phyloP scores from a whole-genome alignment of 2,113 vertebrate genomes.

The Boulengeromyrus knoepffleri region DNA sequence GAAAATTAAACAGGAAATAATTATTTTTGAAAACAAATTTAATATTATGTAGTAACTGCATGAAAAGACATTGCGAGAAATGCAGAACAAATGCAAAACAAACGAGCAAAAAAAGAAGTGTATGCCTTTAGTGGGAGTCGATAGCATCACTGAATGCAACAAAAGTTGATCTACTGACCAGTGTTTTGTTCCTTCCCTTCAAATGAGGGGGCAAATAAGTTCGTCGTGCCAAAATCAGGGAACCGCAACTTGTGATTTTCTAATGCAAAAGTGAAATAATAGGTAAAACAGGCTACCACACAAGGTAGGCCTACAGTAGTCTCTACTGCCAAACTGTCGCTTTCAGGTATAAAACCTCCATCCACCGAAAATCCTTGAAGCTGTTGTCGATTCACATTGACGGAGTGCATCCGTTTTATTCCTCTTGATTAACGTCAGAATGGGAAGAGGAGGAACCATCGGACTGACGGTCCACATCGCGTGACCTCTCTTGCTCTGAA shows the following conservation, averaged over 20 bases:
- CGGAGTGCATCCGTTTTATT: slow-evolving; percentile 47
- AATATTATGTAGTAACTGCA: slow-evolving; percentile 20
- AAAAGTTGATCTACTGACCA: slow-evolving; percentile 28
- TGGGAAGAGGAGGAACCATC: slow-evolving; percentile 61
- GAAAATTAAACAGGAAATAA: slow-evolving; percentile 18
- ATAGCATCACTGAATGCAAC: slow-evolving; percentile 8
- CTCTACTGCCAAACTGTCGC: slow-evolving; percentile 37
- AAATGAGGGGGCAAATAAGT: slow-evolving; percentile 8
- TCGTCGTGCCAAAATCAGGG: slow-evolving; percentile 16
- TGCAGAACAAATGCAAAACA: not conserved
- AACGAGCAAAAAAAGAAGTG: not conserved
- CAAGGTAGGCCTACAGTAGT: slow-evolving; percentile 16
- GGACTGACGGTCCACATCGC: slow-evolving; percentile 65
- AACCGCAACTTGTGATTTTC: not conserved
- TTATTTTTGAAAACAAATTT: slow-evolving; percentile 20
- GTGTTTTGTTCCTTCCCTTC: slow-evolving; percentile 21
- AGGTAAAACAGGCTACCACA: slow-evolving; percentile 26
- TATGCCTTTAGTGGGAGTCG: not conserved
- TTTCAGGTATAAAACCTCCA: slow-evolving; percentile 26
- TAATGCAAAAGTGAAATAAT: slow-evolving; percentile 27
- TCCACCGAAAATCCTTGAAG: slow-evolving; percentile 10
- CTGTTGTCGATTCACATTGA: slow-evolving; percentile 7
- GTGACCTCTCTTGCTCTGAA: slow-evolving; percentile 78
- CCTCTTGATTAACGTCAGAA: slow-evolving; percentile 69
- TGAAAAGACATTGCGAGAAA: slow-evolving; percentile 11